Percentiles rank a stretch among this genome's conserved stretches.
Conservation (phyloP, 2,797 vertebrate genomes). For the Dipus sagitta region DNA sequence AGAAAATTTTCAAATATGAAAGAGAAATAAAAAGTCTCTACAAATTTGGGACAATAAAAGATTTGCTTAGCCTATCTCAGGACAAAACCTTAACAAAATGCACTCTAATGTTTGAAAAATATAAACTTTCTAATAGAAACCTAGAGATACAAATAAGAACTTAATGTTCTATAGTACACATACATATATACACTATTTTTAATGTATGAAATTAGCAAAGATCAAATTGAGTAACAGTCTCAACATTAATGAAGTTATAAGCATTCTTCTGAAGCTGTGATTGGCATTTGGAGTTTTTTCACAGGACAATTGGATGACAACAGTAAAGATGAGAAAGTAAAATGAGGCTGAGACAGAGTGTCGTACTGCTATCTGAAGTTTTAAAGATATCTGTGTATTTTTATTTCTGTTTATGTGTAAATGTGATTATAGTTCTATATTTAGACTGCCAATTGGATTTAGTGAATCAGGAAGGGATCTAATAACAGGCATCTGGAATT, state of each 20-base stretch:
- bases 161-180: background rate
- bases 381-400: background rate
- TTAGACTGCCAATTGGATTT: background rate
- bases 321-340: background rate
- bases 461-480: background rate
- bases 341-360: background rate
- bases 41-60: background rate
- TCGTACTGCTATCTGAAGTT: background rate
- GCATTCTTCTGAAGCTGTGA: background rate
- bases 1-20: background rate
- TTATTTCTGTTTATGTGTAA: background rate
- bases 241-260: background rate
- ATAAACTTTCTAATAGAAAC: background rate
- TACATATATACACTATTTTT: background rate
- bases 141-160: background rate
- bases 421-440: background rate
- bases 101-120: background rate
- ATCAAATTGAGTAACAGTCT: background rate
- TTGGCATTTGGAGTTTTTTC: background rate
- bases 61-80: background rate
- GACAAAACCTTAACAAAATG: background rate
- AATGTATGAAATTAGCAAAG: background rate
- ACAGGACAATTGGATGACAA: background rate
- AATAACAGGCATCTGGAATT: background rate
- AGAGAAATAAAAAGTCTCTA: background rate